Evolutionary conservation across 2,113 vertebrate species (phyloP).

Genomic region (Notothenia coriiceps): DNA sequence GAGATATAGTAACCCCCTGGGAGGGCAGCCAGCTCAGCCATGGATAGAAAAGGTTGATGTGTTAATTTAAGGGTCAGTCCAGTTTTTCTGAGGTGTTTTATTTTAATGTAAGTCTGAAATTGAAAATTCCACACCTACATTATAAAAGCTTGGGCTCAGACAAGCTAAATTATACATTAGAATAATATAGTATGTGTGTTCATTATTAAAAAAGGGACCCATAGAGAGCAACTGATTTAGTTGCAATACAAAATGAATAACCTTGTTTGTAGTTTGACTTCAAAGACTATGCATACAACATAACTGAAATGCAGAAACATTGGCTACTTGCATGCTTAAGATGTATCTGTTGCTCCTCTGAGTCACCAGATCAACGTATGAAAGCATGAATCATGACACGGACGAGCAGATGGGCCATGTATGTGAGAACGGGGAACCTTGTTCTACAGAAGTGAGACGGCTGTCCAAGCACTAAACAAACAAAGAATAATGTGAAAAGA

Average conservation of each 20-base stretch:
- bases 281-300: not conserved
- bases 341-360: slow-evolving; percentile 15
- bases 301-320: slow-evolving; percentile 33
- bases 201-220: no score
- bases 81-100: not conserved
- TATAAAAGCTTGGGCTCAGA: not conserved
- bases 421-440: slow-evolving; percentile 23
- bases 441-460: slow-evolving; percentile 43
- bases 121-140: no score
- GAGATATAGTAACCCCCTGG: slow-evolving; percentile 1
- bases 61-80: not conserved
- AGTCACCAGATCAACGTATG: slow-evolving; percentile 24
- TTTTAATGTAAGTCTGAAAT: slow-evolving; percentile 23
- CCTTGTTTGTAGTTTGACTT: slow-evolving; percentile 27
- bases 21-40: not conserved
- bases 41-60: not conserved
- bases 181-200: no score
- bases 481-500: slow-evolving; percentile 63
- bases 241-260: not conserved
- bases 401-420: slow-evolving; percentile 27
- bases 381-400: slow-evolving; percentile 38
- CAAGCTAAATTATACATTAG: not conserved
- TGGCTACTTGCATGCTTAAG: not conserved
- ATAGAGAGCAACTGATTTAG: not conserved
- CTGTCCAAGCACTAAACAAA: slow-evolving; percentile 53